Evolutionary conservation across 92 coral and sea anemone species (phyloP).

Genomic region (Phymanthus crucifer): DNA sequence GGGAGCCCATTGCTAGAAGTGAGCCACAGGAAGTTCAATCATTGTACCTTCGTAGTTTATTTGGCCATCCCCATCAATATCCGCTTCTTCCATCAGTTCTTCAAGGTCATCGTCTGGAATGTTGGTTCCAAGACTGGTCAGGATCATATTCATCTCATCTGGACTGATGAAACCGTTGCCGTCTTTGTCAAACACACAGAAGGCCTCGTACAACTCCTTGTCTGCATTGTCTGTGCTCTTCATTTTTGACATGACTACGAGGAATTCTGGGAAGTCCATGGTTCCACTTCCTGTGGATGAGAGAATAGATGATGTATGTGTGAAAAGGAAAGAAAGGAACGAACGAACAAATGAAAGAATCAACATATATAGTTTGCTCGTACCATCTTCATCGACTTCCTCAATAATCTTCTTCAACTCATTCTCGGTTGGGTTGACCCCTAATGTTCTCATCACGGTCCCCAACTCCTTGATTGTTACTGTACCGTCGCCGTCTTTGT

Average conservation of each 20-base stretch:
- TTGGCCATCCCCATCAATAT: constrained; percentile 93
- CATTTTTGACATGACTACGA: constrained; percentile 87
- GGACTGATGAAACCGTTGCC: constrained; percentile 95
- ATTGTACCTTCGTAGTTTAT: constrained; percentile 96
- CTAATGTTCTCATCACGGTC: constrained; percentile 77
- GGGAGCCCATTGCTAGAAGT: too few relatives aligned
- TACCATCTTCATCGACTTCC: constrained; percentile 81
- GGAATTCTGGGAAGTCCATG: constrained; percentile 84
- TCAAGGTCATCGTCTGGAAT: constrained; percentile 87
- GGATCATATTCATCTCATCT: constrained; percentile 84
- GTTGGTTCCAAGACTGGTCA: constrained; percentile 80
- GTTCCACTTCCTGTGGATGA: constrained; percentile 63
- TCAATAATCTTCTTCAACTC: constrained; percentile 75
- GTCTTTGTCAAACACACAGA: constrained; percentile 90
- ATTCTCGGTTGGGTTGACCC: constrained; percentile 76
- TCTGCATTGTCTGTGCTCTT: constrained; percentile 79
- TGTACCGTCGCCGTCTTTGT: constrained; percentile 86
- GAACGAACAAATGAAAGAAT: neutral
- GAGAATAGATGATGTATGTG: neutral
- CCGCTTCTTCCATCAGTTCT: constrained; percentile 89
- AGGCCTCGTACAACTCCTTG: constrained; percentile 89
- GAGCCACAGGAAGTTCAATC: too few relatives aligned
- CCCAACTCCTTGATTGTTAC: constrained; percentile 78
- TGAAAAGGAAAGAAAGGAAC: neutral
- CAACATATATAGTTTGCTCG: neutral